Conservation (phyloP, 2,797 vertebrate species). For the Acanthiza pusilla region DNA sequence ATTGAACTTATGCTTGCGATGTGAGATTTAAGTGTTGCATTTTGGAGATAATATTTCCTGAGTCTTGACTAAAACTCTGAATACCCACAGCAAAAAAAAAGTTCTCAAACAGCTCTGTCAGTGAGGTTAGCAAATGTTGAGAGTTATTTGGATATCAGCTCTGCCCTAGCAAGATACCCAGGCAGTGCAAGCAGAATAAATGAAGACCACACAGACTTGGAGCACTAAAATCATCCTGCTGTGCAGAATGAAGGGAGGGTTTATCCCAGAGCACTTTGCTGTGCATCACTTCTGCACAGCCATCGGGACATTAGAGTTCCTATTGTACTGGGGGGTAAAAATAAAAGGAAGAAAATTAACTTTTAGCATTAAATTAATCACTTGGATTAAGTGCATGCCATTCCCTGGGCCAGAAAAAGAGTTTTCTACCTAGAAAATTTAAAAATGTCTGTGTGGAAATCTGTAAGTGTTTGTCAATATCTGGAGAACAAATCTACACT, state of each 20-base stretch:
- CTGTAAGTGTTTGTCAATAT: not conserved
- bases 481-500: not conserved
- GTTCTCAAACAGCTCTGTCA: not conserved
- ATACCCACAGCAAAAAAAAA: not conserved
- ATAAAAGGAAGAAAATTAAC: not conserved
- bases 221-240: not conserved
- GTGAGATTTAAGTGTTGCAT: not conserved
- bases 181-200: not conserved
- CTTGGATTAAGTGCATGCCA: not conserved
- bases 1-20: not conserved
- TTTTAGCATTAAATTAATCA: not conserved
- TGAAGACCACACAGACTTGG: not conserved
- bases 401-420: not conserved
- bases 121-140: not conserved
- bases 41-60: constrained; percentile 11
- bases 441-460: not conserved
- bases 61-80: not conserved
- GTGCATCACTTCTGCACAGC: not conserved
- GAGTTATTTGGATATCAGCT: not conserved
- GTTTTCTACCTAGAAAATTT: not conserved
- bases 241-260: not conserved
- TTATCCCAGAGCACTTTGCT: not conserved
- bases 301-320: not conserved
- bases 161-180: not conserved
- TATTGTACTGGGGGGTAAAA: not conserved